Percentiles rank a stretch among this genome's conserved stretches.
These are phyloP conservation scores for Diadumene lineata DNA, from an alignment of 92 coral and sea anemone species.

Conservation along the genomic window DNA sequence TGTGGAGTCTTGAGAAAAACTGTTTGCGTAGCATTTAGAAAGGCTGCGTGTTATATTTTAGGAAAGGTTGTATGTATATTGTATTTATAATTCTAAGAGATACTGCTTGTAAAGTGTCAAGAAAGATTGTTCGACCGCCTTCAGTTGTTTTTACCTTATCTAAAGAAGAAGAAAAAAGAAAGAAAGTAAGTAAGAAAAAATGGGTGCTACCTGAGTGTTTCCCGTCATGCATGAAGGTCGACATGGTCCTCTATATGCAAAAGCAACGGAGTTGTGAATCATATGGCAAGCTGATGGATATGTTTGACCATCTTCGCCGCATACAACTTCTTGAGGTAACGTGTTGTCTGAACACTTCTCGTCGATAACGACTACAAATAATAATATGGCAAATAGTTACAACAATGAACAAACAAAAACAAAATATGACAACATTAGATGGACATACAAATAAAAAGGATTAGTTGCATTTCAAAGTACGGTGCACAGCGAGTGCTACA, in stretches of 20 bases:
- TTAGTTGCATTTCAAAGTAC: no score
- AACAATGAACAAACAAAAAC: no score
- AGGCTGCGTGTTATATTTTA: no score
- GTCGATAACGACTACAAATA: constrained; percentile 37
- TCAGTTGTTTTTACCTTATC: neutral
- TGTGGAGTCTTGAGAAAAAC: no score
- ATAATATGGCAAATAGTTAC: constrained; percentile 10
- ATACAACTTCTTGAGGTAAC: constrained; percentile 42
- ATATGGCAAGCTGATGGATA: constrained; percentile 74
- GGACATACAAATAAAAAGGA: no score
- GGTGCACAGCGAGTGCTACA: no score
- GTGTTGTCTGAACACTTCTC: constrained; percentile 26
- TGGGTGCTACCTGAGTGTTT: constrained; percentile 38
- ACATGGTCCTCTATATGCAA: constrained; percentile 92
- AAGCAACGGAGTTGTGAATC: constrained; percentile 44
- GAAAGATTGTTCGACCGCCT: no score
- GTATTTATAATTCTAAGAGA: no score
- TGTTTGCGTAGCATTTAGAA: no score
- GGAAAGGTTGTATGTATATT: no score
- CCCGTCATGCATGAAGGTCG: constrained; percentile 53
- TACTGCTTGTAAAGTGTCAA: no score
- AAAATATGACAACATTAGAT: neutral
- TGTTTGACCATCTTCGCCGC: constrained; percentile 79
- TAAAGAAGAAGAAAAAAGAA: neutral
- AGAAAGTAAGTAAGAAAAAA: no score